Evolutionary conservation across 2,888 invertebrate species (phyloP).

Genomic region (Erynnis tages): DNA sequence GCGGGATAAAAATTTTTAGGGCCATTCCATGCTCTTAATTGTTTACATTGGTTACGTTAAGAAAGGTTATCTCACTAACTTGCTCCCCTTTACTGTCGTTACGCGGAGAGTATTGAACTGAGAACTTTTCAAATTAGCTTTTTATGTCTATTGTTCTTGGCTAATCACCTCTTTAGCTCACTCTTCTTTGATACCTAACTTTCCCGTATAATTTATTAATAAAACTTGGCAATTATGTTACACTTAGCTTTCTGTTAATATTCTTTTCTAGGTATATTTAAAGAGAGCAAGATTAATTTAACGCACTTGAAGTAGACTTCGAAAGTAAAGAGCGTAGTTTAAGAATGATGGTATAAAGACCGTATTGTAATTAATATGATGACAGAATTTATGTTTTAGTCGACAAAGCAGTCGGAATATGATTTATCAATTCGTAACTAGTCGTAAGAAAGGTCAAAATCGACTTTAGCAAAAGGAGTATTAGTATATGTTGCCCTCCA

Average conservation of each 20-base stretch:
- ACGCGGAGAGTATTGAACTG: constrained; percentile 16
- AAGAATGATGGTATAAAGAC: too few relatives aligned
- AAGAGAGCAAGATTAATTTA: too few relatives aligned
- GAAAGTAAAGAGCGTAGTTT: too few relatives aligned
- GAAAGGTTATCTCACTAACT: constrained; percentile 29
- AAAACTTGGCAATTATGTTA: constrained; percentile 1
- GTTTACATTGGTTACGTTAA: constrained; percentile 17
- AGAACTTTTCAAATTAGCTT: constrained; percentile 25
- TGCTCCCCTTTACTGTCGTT: constrained; percentile 17
- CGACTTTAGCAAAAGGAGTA: too few relatives aligned
- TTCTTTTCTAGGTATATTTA: background rate
- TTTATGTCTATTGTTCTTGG: constrained; percentile 22
- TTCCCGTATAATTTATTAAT: constrained; percentile 5
- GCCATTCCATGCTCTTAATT: constrained; percentile 21
- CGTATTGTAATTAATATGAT: too few relatives aligned
- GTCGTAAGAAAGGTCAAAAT: too few relatives aligned
- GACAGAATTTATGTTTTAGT: too few relatives aligned
- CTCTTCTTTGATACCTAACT: constrained; percentile 1
- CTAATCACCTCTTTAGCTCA: constrained; percentile 21
- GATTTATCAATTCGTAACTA: too few relatives aligned
- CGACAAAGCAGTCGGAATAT: too few relatives aligned
- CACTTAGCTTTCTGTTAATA: background rate
- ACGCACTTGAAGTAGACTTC: too few relatives aligned
- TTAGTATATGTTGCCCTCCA: too few relatives aligned
- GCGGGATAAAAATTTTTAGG: constrained; percentile 15